A percentile compares a stretch with the other conserved stretches of the same genome.
Evolutionary conservation across 2,113 vertebrate genomes (phyloP).

Genomic region (Turnix velox): DNA sequence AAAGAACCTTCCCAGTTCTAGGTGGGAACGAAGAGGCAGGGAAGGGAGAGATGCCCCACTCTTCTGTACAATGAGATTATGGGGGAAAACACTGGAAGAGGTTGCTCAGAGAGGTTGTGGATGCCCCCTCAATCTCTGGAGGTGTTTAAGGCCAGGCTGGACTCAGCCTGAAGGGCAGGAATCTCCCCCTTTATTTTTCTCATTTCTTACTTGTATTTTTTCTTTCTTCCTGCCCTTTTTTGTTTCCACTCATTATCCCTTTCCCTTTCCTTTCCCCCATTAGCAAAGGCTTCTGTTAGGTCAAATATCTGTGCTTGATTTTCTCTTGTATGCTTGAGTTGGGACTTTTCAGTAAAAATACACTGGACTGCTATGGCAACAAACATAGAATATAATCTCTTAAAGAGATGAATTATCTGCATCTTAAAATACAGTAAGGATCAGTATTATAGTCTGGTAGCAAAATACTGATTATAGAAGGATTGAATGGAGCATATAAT

Average conservation of each 20-base stretch:
- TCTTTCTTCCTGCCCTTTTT: background rate
- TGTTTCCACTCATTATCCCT: background rate
- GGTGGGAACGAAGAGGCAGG: background rate
- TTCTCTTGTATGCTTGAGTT: background rate
- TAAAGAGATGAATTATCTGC: conserved; percentile 24
- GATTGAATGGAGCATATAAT: background rate
- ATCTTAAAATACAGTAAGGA: conserved; percentile 21
- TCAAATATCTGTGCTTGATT: background rate
- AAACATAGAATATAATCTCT: background rate
- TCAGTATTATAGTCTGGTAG: background rate
- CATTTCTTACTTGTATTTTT: background rate
- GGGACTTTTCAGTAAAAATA: conserved; percentile 25
- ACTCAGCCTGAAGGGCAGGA: background rate
- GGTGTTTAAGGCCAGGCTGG: no score
- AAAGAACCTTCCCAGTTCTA: background rate
- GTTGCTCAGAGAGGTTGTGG: no score
- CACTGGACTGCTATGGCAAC: background rate
- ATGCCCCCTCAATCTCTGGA: no score
- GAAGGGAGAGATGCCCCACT: background rate
- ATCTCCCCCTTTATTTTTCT: background rate
- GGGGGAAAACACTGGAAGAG: no score
- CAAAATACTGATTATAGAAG: background rate
- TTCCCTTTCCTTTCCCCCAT: accelerated
- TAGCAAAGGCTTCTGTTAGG: background rate
- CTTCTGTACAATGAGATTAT: background rate